Conservation (phyloP, 2,113 vertebrate species). For the Dicaeum eximium region DNA sequence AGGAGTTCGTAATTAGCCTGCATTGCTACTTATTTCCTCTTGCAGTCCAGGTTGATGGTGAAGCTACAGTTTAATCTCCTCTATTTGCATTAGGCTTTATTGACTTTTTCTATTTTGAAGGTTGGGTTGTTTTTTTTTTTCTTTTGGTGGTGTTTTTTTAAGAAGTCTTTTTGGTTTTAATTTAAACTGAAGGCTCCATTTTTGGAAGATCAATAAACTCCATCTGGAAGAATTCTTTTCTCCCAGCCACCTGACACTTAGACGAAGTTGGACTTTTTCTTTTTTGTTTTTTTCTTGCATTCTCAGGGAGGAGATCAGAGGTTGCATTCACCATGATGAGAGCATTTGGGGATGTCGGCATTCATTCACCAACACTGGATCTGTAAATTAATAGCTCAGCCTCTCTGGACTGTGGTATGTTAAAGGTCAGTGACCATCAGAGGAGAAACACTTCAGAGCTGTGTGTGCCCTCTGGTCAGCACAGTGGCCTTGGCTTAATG, state of each 20-base stretch:
- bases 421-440: slow-evolving; percentile 36
- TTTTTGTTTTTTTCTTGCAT: background rate
- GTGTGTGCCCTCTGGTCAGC: slow-evolving; percentile 14
- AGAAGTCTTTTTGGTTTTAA: slow-evolving; percentile 20
- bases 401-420: background rate
- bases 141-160: background rate
- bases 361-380: background rate
- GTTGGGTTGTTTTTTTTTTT: background rate
- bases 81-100: background rate
- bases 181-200: slow-evolving; percentile 28
- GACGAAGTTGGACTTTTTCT: background rate
- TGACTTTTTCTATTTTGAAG: slow-evolving; percentile 10
- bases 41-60: background rate
- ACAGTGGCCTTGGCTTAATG: background rate
- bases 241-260: slow-evolving; percentile 16
- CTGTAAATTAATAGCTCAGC: slow-evolving; percentile 46
- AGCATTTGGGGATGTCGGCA: background rate
- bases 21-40: slow-evolving; percentile 28
- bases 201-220: slow-evolving; percentile 53
- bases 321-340: background rate
- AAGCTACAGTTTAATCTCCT: background rate
- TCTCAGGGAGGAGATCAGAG: background rate
- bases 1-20: slow-evolving; percentile 6
- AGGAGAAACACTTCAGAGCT: background rate
- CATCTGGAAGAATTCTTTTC: slow-evolving; percentile 37